A percentile compares a stretch with the other conserved stretches of the same genome.
Evolutionary conservation across 2,888 invertebrate species (phyloP).

Genomic region (Ophion ventricosus): DNA sequence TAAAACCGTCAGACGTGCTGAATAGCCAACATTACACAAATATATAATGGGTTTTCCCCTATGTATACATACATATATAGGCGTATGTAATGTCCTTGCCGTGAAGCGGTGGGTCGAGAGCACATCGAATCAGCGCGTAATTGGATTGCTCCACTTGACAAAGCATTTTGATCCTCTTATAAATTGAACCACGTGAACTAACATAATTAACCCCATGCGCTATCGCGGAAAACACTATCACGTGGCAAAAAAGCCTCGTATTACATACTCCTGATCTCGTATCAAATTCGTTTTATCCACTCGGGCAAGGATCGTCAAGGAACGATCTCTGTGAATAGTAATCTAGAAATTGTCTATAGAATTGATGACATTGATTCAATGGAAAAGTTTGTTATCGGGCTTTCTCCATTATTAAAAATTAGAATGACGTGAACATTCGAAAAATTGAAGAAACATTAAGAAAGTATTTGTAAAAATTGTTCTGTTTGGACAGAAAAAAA

Average conservation of each 20-base stretch:
- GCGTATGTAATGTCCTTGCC: slow-evolving; percentile 55
- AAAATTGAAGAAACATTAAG: not conserved
- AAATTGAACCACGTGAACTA: slow-evolving; percentile 77
- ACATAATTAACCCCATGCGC: slow-evolving; percentile 72
- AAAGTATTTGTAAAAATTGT: too few relatives aligned
- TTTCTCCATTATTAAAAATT: not conserved
- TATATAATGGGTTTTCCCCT: not conserved
- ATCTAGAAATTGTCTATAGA: too few relatives aligned
- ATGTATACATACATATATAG: slow-evolving; percentile 1
- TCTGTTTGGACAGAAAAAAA: too few relatives aligned
- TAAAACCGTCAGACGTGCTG: too few relatives aligned
- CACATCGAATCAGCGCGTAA: slow-evolving; percentile 80
- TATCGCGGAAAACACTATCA: slow-evolving; percentile 54
- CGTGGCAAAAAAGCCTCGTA: slow-evolving; percentile 28
- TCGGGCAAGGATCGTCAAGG: not conserved
- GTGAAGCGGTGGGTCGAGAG: slow-evolving; percentile 65
- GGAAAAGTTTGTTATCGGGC: not conserved
- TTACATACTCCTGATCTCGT: slow-evolving; percentile 11
- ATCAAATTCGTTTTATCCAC: not conserved
- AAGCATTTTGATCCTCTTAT: slow-evolving; percentile 79
- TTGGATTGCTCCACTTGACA: slow-evolving; percentile 82
- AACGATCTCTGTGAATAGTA: not conserved
- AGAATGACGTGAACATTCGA: not conserved
- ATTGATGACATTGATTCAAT: not conserved
- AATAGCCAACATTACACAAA: too few relatives aligned